These are phyloP conservation scores for Galeopterus variegatus DNA, from an alignment of 2,113 vertebrate species.

Conservation along the genomic window DNA sequence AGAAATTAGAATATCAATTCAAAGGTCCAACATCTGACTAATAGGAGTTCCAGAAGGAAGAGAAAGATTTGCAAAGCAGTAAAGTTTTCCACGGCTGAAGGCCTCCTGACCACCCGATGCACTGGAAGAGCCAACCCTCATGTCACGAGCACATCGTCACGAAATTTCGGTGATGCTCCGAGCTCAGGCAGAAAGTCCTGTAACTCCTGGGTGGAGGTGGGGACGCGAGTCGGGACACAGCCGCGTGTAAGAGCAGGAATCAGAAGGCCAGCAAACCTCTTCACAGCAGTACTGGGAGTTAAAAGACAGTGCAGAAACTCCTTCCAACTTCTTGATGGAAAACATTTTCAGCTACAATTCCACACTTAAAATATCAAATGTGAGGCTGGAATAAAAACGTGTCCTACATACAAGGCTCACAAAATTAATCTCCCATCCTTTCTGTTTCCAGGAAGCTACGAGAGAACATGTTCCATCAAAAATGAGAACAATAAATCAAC, in stretches of 20 bases:
- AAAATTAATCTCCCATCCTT: not conserved
- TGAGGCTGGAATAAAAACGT: too few relatives aligned
- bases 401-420: not conserved
- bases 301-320: not conserved
- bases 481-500: not conserved
- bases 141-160: too few relatives aligned
- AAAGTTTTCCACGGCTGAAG: not conserved
- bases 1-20: not conserved
- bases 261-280: too few relatives aligned
- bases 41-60: not conserved
- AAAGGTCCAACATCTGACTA: not conserved
- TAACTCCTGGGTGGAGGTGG: not conserved
- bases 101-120: fast-evolving
- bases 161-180: not conserved
- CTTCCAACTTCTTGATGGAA: not conserved
- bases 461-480: not conserved
- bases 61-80: too few relatives aligned
- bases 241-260: not conserved
- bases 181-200: fast-evolving
- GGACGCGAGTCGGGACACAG: not conserved
- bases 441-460: not conserved
- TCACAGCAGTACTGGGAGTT: too few relatives aligned
- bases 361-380: not conserved
- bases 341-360: fast-evolving
- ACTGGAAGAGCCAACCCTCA: fast-evolving